Evolutionary conservation across 1,140 invertebrate species (phyloP).

Genomic region (Rhagoletis zephyria): DNA sequence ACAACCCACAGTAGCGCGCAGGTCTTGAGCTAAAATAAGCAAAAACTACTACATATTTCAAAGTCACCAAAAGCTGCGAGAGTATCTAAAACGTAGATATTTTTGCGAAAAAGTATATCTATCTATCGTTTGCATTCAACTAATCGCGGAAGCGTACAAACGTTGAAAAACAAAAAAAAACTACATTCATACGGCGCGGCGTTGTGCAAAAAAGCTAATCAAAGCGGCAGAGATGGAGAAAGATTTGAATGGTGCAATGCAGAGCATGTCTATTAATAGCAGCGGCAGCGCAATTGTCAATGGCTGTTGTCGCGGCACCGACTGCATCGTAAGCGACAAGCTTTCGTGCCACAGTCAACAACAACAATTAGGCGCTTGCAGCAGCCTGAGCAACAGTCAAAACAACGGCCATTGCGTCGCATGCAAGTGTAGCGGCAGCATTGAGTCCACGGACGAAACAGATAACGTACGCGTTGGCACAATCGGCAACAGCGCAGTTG

Average conservation of each 20-base stretch:
- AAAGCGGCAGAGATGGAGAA: slow-evolving; percentile 64
- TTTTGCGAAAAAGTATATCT: slow-evolving; percentile 21
- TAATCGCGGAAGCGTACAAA: slow-evolving; percentile 57
- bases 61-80: slow-evolving; percentile 23
- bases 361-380: slow-evolving; percentile 59
- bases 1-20: slow-evolving; percentile 4
- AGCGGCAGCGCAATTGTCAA: slow-evolving; percentile 47
- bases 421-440: slow-evolving; percentile 11
- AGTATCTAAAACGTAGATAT: background rate
- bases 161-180: slow-evolving; percentile 56
- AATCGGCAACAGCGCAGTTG: slow-evolving; percentile 24
- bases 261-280: slow-evolving; percentile 71
- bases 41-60: slow-evolving; percentile 22
- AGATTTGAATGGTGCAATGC: slow-evolving; percentile 71
- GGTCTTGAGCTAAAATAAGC: slow-evolving; percentile 17
- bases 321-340: slow-evolving; percentile 4
- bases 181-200: background rate
- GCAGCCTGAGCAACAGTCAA: slow-evolving; percentile 51
- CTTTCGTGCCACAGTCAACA: slow-evolving; percentile 55
- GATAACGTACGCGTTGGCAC: slow-evolving; percentile 34
- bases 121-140: slow-evolving; percentile 27
- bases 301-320: slow-evolving; percentile 54
- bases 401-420: slow-evolving; percentile 42
- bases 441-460: slow-evolving; percentile 20
- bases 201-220: slow-evolving; percentile 23